A percentile compares a stretch with the other conserved stretches of the same genome.
phyloP scores from a whole-genome alignment of 2,888 invertebrate species.

The Pasiphila rectangulata region DNA sequence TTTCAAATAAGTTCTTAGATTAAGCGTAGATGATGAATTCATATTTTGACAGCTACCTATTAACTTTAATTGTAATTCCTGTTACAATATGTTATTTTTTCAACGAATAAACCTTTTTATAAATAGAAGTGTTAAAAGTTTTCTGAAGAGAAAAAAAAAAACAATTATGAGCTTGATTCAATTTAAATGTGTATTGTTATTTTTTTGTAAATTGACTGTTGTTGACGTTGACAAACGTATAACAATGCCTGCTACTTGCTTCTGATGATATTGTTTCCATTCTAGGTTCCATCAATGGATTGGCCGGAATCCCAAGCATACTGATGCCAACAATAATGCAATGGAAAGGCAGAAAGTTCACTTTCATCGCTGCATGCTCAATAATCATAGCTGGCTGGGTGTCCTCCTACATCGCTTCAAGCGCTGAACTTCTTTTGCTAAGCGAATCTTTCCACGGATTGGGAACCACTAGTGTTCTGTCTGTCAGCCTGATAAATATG shows the following conservation, averaged over 20 bases:
- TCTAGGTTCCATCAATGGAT: constrained; percentile 34
- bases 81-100: too few relatives aligned
- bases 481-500: constrained; percentile 17
- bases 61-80: too few relatives aligned
- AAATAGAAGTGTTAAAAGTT: too few relatives aligned
- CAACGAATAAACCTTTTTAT: too few relatives aligned
- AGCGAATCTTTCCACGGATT: constrained; percentile 31
- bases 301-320: constrained; percentile 33
- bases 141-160: too few relatives aligned
- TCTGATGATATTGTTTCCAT: too few relatives aligned
- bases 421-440: constrained; percentile 17
- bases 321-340: constrained; percentile 37
- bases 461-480: constrained; percentile 16
- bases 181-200: too few relatives aligned
- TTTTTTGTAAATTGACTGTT: constrained; percentile 28
- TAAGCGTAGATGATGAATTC: too few relatives aligned
- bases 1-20: too few relatives aligned
- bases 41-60: too few relatives aligned
- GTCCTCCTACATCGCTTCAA: constrained; percentile 19
- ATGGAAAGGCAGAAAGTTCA: constrained; percentile 31
- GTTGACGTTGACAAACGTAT: constrained; percentile 26
- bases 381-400: constrained; percentile 30
- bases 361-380: constrained; percentile 32
- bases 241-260: constrained; percentile 20
- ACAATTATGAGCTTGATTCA: too few relatives aligned